Percentiles rank a stretch among this genome's conserved stretches.
Conservation (phyloP, 2,888 invertebrate genomes). For the Plutella xylostella region DNA sequence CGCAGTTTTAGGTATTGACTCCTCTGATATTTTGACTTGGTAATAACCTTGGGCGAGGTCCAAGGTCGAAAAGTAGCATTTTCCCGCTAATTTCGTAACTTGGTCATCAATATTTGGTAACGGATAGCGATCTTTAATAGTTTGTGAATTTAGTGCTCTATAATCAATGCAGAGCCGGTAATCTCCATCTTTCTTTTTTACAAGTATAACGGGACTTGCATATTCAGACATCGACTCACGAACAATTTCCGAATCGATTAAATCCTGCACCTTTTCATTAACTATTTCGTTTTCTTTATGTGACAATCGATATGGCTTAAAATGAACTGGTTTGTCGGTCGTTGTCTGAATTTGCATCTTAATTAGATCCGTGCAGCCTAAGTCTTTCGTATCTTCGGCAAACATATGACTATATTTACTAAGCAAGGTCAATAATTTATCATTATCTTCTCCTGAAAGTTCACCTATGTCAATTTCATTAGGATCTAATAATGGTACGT, state of each 20-base stretch:
- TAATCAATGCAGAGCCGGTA: conserved; percentile 22
- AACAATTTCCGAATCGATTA: conserved; percentile 21
- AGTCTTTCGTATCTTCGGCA: no score
- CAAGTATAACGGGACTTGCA: conserved; percentile 21
- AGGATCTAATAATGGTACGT: no score
- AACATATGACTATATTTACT: no score
- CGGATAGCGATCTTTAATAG: conserved; percentile 8
- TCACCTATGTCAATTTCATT: no score
- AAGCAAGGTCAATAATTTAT: no score
- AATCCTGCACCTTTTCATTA: conserved; percentile 14
- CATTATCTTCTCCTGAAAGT: no score
- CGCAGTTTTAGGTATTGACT: neutral
- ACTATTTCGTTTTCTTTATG: conserved; percentile 17
- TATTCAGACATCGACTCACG: conserved; percentile 19
- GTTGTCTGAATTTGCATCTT: no score
- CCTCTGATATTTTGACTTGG: conserved; percentile 7
- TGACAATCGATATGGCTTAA: conserved; percentile 15
- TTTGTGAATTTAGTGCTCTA: conserved; percentile 17
- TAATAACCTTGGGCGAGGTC: conserved; percentile 12
- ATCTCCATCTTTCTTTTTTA: conserved; percentile 22
- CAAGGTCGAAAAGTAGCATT: conserved; percentile 8
- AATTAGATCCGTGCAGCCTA: no score
- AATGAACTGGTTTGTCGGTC: conserved; percentile 11
- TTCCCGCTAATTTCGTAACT: conserved; percentile 2
- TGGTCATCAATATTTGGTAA: conserved; percentile 11